These are phyloP conservation scores for Serrognathus titanus DNA, from an alignment of 2,888 invertebrate species.

Conservation along the genomic window DNA sequence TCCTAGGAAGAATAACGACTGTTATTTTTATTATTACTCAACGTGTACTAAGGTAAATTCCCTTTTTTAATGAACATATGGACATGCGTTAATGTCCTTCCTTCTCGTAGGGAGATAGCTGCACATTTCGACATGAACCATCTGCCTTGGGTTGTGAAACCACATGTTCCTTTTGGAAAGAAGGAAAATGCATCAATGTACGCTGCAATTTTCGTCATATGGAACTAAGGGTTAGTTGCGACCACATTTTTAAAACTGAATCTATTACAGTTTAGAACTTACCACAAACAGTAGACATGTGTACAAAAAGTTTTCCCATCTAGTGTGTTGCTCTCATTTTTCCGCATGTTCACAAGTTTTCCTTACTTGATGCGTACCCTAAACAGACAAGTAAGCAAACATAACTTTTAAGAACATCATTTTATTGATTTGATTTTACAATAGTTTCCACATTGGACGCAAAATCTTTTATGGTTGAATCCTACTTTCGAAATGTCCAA, in stretches of 20 bases:
- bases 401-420: no score
- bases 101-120: conserved; percentile 66
- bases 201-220: conserved; percentile 82
- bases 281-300: no score
- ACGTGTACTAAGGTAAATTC: conserved; percentile 77
- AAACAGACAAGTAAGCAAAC: no score
- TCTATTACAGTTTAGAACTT: no score
- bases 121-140: conserved; percentile 81
- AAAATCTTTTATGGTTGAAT: no score
- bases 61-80: conserved; percentile 14
- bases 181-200: conserved; percentile 74
- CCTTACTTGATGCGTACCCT: no score
- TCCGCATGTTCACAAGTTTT: no score
- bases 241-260: conserved; percentile 6
- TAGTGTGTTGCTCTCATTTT: no score
- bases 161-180: conserved; percentile 78
- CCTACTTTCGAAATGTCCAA: no score
- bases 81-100: conserved; percentile 10
- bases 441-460: no score
- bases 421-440: no score
- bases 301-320: no score
- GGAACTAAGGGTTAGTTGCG: conserved; percentile 67
- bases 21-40: conserved; percentile 86
- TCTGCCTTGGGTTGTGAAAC: conserved; percentile 78
- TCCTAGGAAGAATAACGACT: conserved; percentile 76